Percentiles rank a stretch among this genome's conserved stretches.
Conservation (phyloP, 2,888 invertebrate species). For the Megalurothrips usitatus region DNA sequence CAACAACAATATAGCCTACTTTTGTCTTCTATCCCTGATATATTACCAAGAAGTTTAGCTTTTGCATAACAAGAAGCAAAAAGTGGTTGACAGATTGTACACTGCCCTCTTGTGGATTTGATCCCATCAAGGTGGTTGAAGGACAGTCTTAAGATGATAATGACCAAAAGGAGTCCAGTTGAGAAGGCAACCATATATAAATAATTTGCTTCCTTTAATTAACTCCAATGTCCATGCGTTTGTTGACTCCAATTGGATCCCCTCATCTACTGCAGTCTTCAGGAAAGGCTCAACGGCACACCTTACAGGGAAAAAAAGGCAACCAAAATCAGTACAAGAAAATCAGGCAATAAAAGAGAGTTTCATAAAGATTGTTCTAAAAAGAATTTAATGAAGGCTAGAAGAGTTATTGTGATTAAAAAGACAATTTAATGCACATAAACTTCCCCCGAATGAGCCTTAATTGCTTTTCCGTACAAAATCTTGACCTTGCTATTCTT, state of each 20-base stretch:
- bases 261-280: constrained; percentile 21
- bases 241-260: constrained; percentile 1
- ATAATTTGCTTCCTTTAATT: not conserved
- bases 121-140: not conserved
- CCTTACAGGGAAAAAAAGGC: not conserved
- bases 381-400: too few species aligned
- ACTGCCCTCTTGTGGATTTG: not conserved
- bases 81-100: not conserved
- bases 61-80: constrained; percentile 10
- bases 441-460: too few species aligned
- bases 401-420: too few species aligned
- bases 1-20: constrained; percentile 26
- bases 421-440: too few species aligned
- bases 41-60: constrained; percentile 18
- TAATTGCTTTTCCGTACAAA: too few species aligned
- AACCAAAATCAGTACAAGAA: too few species aligned
- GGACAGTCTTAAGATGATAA: not conserved
- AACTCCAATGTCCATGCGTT: not conserved
- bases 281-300: constrained; percentile 12
- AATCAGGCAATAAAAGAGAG: too few species aligned
- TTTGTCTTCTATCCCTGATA: constrained; percentile 26
- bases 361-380: too few species aligned
- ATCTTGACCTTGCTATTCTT: too few species aligned
- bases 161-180: not conserved
- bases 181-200: not conserved